Base-by-base conservation (phyloP, 2,888 invertebrate genomes). In the Orchestes rusci region DNA sequence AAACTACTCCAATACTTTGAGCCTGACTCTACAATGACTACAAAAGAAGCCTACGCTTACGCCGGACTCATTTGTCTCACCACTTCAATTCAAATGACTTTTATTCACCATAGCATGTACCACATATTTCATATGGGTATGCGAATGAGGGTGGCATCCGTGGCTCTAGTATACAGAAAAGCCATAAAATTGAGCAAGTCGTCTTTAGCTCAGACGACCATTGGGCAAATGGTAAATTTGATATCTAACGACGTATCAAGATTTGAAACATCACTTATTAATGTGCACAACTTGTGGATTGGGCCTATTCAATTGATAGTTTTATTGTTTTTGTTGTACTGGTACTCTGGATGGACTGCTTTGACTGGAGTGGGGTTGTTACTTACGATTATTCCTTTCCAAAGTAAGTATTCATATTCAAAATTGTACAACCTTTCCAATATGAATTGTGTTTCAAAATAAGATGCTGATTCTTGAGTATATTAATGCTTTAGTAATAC, bases 101-200 rank as follows among this genome's bases (percentile, higher is more conserved):
- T 58, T 13, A 48, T 50, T 12, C 67, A 96, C 69, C 88, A 89
- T 0, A 90, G 87, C 62, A 89, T 92, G 80, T 80, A 92, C 73
- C 82, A 80, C 13, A 77, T 86, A 12, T 73, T 84, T 40, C 82
- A 86, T 57, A 75, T 86, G 67, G 90, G 91, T 33, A 86, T 90
- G 87, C 80, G 84, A 66, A 75, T 89, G 61, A 71, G 91, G 10
- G 77, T 91, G 1, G 86, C 87, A 1, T 81, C 84, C 59, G 87
- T 88, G 59, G 82, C 87, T 0, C 70, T 93, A 17, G 79, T 93
- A 44, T 91, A 89, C 63, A 76, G 88, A 16, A 57, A 57, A 44
- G 51, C 55, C 2, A 43, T 58, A 17, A 52, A 48, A 37, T 31
- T 58, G 28, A 58, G 55, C 40, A 53, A 54, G 37, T 43, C 50